phyloP scores from a whole-genome alignment of 2,888 invertebrate species.

The Hesperia comma region DNA sequence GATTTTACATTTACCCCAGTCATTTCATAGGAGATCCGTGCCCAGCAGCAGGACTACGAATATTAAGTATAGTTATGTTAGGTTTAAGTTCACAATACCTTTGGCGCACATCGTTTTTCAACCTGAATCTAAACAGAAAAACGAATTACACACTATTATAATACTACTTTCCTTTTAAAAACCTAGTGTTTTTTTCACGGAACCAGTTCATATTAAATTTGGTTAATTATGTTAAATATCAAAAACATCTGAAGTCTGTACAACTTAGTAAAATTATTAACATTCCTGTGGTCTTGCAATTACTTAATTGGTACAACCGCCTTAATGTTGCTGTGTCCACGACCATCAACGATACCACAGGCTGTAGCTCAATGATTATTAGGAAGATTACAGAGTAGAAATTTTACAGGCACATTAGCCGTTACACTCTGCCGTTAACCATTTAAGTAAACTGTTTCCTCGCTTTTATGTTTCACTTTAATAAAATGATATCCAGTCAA shows the following conservation, averaged over 20 bases:
- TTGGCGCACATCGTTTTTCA: too few relatives aligned
- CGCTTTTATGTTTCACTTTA: neutral
- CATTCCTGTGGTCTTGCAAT: conserved; percentile 20
- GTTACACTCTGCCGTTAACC: conserved; percentile 19
- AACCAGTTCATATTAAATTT: too few relatives aligned
- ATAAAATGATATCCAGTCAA: neutral
- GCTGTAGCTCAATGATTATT: conserved; percentile 20
- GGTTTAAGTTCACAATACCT: too few relatives aligned
- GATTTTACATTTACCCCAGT: too few relatives aligned
- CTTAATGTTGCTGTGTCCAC: conserved; percentile 5
- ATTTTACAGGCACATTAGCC: conserved; percentile 18
- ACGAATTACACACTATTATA: too few relatives aligned
- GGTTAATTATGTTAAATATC: too few relatives aligned
- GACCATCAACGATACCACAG: conserved; percentile 11
- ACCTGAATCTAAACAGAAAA: too few relatives aligned
- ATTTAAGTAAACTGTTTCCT: conserved; percentile 16
- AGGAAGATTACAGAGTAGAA: conserved; percentile 14
- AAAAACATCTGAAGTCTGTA: neutral
- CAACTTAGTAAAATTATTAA: neutral
- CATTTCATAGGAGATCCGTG: too few relatives aligned
- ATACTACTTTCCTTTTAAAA: too few relatives aligned
- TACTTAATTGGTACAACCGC: neutral
- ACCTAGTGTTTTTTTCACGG: too few relatives aligned
- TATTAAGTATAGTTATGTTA: too few relatives aligned
- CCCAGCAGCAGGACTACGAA: too few relatives aligned